Conservation (phyloP, 1,140 invertebrate species). For the Leptoteleia sp. region DNA sequence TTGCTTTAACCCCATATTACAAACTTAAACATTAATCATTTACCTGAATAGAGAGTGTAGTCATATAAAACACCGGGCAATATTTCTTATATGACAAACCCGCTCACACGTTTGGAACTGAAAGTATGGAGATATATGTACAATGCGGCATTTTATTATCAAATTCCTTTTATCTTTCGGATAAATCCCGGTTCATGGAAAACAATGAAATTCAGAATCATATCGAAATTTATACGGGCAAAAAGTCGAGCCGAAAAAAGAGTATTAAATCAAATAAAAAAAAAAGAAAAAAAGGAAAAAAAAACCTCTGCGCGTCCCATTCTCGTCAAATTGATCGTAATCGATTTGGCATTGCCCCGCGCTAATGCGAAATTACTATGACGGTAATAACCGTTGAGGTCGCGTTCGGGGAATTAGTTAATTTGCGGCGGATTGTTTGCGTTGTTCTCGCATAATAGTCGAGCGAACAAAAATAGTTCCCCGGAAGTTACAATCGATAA, state of each 20-base stretch:
- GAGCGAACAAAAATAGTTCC: too few relatives aligned
- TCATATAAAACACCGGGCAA: slow-evolving; percentile 59
- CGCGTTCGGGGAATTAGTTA: too few relatives aligned
- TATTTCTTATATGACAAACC: slow-evolving; percentile 62
- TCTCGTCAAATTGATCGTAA: too few relatives aligned
- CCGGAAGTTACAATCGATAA: too few relatives aligned
- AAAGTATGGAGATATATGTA: slow-evolving; percentile 63
- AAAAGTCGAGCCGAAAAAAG: slow-evolving; percentile 24
- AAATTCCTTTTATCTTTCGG: slow-evolving; percentile 61
- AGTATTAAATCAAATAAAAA: too few relatives aligned
- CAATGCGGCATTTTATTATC: slow-evolving; percentile 58
- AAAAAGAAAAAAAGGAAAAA: too few relatives aligned
- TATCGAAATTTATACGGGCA: slow-evolving; percentile 44
- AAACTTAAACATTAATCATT: slow-evolving; percentile 65
- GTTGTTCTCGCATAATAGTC: too few relatives aligned
- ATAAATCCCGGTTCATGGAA: slow-evolving; percentile 59
- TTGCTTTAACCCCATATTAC: slow-evolving; percentile 58
- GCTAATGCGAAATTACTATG: too few relatives aligned
- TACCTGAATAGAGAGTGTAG: slow-evolving; percentile 54
- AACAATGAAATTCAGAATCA: slow-evolving; percentile 58
- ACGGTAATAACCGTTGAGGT: too few relatives aligned
- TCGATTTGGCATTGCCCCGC: too few relatives aligned
- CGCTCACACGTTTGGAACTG: slow-evolving; percentile 52
- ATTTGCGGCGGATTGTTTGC: too few relatives aligned
- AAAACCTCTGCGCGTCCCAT: too few relatives aligned